These are phyloP conservation scores for Timandra comae DNA, from an alignment of 2,888 invertebrate species.

Conservation along the genomic window DNA sequence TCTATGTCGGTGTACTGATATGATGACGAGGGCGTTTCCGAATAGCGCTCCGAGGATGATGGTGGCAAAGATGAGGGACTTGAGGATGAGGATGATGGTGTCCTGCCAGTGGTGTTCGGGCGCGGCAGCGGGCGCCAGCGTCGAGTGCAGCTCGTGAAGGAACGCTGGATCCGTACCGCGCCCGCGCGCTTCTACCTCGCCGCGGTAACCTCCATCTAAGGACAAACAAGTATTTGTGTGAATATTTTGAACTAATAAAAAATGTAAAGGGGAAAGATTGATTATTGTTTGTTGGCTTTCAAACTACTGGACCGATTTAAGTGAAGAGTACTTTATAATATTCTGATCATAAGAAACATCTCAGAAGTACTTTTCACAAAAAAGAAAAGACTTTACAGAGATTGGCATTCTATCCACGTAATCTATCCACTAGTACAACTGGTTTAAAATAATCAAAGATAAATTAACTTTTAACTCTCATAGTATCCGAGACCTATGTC, in stretches of 20 bases:
- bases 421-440: no score
- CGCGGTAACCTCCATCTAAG: slow-evolving; percentile 58
- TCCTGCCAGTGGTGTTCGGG: slow-evolving; percentile 61
- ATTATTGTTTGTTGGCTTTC: no score
- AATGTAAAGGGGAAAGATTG: no score
- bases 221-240: slow-evolving; percentile 17
- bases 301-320: no score
- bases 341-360: no score
- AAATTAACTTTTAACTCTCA: no score
- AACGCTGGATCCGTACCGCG: slow-evolving; percentile 72
- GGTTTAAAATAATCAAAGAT: no score
- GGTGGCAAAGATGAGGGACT: slow-evolving; percentile 87
- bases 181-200: slow-evolving; percentile 69
- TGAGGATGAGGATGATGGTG: slow-evolving; percentile 79
- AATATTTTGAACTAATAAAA: background rate
- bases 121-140: slow-evolving; percentile 70
- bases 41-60: slow-evolving; percentile 93
- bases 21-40: slow-evolving; percentile 94
- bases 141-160: slow-evolving; percentile 62
- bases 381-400: no score
- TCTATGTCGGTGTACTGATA: slow-evolving; percentile 87
- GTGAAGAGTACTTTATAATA: no score
- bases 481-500: no score
- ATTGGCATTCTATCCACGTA: no score
- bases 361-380: no score